These are phyloP conservation scores for Capitulum mitella DNA, from an alignment of 2,888 invertebrate genomes.

Conservation along the genomic window DNA sequence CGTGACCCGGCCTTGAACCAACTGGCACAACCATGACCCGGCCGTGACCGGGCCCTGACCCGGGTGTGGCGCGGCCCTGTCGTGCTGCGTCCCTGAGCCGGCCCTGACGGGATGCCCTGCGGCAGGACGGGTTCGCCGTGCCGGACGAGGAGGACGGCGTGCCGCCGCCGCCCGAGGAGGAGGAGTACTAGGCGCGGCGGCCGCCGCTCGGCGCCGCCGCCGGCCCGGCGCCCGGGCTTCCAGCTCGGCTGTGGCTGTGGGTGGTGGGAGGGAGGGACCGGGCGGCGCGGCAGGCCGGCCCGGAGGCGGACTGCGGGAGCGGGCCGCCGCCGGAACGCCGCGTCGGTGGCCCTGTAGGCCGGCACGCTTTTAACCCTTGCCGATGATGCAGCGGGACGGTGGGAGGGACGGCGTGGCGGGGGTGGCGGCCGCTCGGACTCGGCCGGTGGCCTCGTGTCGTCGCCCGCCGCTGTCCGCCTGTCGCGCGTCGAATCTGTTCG, in stretches of 20 bases:
- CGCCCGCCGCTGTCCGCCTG: background rate
- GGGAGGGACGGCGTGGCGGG: background rate
- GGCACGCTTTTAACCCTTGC: background rate
- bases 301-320: too few species aligned
- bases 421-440: background rate
- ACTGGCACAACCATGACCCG: too few species aligned
- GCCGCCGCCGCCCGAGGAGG: constrained; percentile 56
- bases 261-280: background rate
- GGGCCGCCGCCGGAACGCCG: too few species aligned
- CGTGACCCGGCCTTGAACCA: too few species aligned
- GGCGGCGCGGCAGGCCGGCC: background rate
- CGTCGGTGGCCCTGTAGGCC: too few species aligned
- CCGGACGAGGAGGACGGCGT: constrained; percentile 78
- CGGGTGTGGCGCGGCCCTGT: too few species aligned
- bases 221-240: too few species aligned
- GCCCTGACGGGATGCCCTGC: too few species aligned
- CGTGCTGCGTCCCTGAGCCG: too few species aligned
- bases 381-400: background rate
- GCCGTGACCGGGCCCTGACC: too few species aligned
- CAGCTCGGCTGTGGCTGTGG: background rate
- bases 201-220: background rate
- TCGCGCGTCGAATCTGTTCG: background rate
- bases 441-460: background rate
- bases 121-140: constrained; percentile 90
- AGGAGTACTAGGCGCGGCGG: constrained; percentile 40